Evolutionary conservation across 1,140 invertebrate species (phyloP).

Genomic region (Nasonia giraulti): DNA sequence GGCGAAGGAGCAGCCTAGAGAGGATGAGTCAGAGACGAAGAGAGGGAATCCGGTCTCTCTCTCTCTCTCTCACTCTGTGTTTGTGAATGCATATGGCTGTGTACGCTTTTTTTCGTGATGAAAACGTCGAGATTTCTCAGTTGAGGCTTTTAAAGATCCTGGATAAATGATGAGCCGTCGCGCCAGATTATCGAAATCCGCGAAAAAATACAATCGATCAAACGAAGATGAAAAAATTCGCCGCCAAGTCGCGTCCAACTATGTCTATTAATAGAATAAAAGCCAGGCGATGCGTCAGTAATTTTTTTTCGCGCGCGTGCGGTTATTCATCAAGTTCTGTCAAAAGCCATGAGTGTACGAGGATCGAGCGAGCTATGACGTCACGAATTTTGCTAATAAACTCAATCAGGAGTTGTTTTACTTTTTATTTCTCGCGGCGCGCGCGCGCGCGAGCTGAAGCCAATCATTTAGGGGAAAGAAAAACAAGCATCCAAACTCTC

Average conservation of each 20-base stretch:
- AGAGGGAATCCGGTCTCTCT: not conserved
- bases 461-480: too few species aligned
- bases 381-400: not conserved
- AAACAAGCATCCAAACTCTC: too few species aligned
- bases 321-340: not conserved
- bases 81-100: not conserved
- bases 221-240: not conserved
- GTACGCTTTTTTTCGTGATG: not conserved
- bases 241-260: not conserved
- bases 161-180: not conserved
- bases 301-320: not conserved
- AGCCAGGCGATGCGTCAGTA: not conserved
- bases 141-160: not conserved
- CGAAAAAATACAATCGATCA: not conserved
- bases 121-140: not conserved
- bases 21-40: constrained; percentile 1
- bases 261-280: not conserved
- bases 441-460: too few species aligned
- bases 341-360: not conserved
- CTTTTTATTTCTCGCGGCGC: too few species aligned
- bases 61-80: not conserved
- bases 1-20: not conserved
- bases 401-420: too few species aligned
- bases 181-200: not conserved
- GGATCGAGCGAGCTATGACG: not conserved